Conservation (phyloP, 2,888 invertebrate genomes). For the Prenolepis imparis region DNA sequence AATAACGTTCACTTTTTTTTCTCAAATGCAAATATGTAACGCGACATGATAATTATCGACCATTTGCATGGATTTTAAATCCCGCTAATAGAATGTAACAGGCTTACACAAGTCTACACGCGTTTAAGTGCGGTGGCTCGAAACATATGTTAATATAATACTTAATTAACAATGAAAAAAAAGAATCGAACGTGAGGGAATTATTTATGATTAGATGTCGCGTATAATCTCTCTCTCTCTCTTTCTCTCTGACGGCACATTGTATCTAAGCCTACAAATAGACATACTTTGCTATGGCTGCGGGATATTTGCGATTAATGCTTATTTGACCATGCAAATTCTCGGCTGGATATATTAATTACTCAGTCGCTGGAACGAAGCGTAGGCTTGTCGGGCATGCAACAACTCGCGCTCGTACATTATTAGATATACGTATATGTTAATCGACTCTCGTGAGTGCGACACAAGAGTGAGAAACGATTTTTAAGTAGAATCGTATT, state of each 20-base stretch:
- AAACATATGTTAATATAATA: slow-evolving; percentile 24
- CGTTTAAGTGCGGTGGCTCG: background rate
- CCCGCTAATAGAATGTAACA: slow-evolving; percentile 30
- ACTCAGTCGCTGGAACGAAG: slow-evolving; percentile 15
- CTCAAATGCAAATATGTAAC: slow-evolving; percentile 35
- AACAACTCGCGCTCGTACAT: slow-evolving; percentile 11
- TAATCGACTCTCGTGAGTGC: slow-evolving; percentile 18
- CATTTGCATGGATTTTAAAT: slow-evolving; percentile 4
- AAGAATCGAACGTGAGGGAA: background rate
- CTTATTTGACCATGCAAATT: slow-evolving; percentile 39
- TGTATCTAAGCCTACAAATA: background rate
- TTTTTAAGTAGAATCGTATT: slow-evolving; percentile 13
- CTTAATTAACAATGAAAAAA: slow-evolving; percentile 5
- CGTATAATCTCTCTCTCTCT: background rate
- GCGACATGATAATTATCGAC: slow-evolving; percentile 50
- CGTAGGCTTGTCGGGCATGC: background rate
- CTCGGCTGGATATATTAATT: slow-evolving; percentile 34
- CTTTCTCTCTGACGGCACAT: background rate
- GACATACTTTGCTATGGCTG: background rate
- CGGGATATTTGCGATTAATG: slow-evolving; percentile 41
- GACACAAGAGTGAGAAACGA: background rate
- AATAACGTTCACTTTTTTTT: slow-evolving; percentile 14
- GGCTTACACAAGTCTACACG: background rate
- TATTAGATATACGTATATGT: slow-evolving; percentile 21
- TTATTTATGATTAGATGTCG: slow-evolving; percentile 8